A percentile compares a stretch with the other conserved stretches of the same genome.
These are phyloP conservation scores for Myiozetetes cayanensis DNA, from an alignment of 2,113 vertebrate species.

Conservation along the genomic window DNA sequence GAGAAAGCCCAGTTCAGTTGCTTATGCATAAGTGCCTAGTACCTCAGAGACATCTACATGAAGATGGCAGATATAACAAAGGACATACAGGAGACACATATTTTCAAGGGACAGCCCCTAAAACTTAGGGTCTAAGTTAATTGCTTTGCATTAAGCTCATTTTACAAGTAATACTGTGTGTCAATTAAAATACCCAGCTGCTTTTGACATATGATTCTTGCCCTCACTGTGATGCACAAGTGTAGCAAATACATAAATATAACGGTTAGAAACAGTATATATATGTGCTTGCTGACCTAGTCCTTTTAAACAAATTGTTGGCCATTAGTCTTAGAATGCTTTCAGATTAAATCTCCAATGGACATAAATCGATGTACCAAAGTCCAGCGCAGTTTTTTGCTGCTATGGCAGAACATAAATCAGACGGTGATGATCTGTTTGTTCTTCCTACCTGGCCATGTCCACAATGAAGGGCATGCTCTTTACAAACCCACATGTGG, in stretches of 20 bases:
- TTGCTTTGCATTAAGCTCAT: not conserved
- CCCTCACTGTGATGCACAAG: not conserved
- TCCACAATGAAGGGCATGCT: not conserved
- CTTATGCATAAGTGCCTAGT: not conserved
- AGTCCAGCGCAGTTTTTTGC: not conserved
- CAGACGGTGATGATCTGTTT: not conserved
- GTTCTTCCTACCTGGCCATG: not conserved
- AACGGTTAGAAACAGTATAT: not conserved
- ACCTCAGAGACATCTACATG: not conserved
- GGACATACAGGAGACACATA: not conserved
- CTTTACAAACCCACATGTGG: not conserved
- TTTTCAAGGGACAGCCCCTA: not conserved
- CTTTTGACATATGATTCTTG: not conserved
- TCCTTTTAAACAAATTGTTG: not conserved
- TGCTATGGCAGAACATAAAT: not conserved
- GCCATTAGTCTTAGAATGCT: not conserved
- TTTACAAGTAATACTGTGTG: not conserved
- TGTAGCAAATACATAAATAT: not conserved
- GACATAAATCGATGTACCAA: not conserved
- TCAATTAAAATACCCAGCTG: not conserved
- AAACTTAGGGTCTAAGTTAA: not conserved
- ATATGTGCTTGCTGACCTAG: not conserved
- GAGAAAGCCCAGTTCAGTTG: not conserved
- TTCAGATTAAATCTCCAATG: slow-evolving; percentile 15
- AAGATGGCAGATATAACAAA: not conserved